Percentiles rank a stretch among this genome's conserved stretches.
These are phyloP conservation scores for Sigmodon hispidus DNA, from an alignment of 2,113 vertebrate genomes.

Conservation along the genomic window DNA sequence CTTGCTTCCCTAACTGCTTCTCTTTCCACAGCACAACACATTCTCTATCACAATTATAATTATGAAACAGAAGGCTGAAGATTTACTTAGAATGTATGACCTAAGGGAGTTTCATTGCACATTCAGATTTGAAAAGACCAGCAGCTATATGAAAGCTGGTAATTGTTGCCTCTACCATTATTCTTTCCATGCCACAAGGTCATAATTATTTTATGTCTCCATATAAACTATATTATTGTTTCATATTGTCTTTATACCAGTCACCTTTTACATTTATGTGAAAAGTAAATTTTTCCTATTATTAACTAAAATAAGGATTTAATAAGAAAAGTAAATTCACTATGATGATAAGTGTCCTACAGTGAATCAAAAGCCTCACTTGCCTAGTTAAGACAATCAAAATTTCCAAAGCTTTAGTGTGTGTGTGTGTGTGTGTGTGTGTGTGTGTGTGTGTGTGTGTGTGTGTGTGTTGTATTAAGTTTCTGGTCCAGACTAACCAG, in stretches of 20 bases:
- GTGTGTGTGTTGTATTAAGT: background rate
- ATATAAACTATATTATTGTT: background rate
- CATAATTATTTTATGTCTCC: background rate
- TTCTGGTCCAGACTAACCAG: too few species aligned
- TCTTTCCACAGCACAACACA: background rate
- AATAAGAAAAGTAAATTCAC: background rate
- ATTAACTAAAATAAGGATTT: background rate
- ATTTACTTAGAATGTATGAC: constrained; percentile 33
- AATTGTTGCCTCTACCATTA: background rate
- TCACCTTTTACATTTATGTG: background rate
- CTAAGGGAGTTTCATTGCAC: background rate
- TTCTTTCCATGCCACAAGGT: background rate
- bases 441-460: background rate
- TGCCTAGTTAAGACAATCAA: background rate
- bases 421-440: background rate
- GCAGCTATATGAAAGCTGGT: background rate
- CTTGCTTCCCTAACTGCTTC: background rate
- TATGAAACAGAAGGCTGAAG: background rate
- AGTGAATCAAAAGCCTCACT: background rate
- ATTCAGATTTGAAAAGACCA: background rate
- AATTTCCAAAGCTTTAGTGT: background rate
- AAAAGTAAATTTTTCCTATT: background rate
- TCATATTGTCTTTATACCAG: background rate
- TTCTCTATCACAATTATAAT: constrained; percentile 37
- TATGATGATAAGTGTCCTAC: background rate